Percentiles rank a stretch among this genome's conserved stretches.
phyloP scores from a whole-genome alignment of 2,888 invertebrate species.

The Agonopterix heracliana region DNA sequence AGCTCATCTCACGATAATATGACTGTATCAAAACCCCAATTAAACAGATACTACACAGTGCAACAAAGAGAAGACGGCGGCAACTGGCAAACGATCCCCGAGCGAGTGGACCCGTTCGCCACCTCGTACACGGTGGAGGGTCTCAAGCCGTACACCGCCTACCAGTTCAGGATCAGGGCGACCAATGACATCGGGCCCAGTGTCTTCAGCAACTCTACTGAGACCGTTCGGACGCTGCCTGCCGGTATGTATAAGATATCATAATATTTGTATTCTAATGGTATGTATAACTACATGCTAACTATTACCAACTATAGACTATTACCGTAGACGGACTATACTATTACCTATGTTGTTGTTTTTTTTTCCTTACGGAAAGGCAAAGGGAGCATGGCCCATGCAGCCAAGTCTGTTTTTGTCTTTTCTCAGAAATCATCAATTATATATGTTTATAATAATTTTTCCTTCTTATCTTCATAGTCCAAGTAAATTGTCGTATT shows the following conservation, averaged over 20 bases:
- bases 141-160: slow-evolving; percentile 90
- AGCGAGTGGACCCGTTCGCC: slow-evolving; percentile 90
- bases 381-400: too few relatives aligned
- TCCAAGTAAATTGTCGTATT: too few relatives aligned
- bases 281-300: too few relatives aligned
- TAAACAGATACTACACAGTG: slow-evolving; percentile 88
- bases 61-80: slow-evolving; percentile 91
- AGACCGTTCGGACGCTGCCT: slow-evolving; percentile 90
- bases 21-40: not conserved
- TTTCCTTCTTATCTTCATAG: too few relatives aligned
- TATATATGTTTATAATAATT: too few relatives aligned
- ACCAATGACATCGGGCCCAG: slow-evolving; percentile 97
- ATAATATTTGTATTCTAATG: too few relatives aligned
- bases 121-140: slow-evolving; percentile 91
- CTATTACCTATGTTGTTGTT: not conserved
- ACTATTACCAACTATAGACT: too few relatives aligned
- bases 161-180: slow-evolving; percentile 95
- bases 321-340: not conserved
- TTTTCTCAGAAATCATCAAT: too few relatives aligned
- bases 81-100: slow-evolving; percentile 89
- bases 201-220: slow-evolving; percentile 91
- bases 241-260: slow-evolving; percentile 77
- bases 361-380: too few relatives aligned
- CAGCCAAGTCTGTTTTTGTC: too few relatives aligned
- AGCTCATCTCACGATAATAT: not conserved